Percentiles rank a stretch among this genome's conserved stretches.
These are phyloP conservation scores for Cepaea hortensis DNA, from an alignment of 2,888 invertebrate genomes.

Conservation along the genomic window DNA sequence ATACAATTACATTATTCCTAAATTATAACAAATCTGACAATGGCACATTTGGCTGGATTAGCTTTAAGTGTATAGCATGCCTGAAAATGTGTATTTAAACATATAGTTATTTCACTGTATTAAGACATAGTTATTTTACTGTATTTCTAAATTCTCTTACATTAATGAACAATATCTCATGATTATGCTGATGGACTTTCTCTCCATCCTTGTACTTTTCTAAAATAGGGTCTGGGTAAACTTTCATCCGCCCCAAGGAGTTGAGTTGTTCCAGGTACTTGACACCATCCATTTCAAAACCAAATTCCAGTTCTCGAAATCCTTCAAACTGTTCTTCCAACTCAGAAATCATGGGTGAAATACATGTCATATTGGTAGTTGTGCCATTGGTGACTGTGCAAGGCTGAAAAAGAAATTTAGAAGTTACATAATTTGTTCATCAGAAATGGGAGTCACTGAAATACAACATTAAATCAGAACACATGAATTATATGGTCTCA, in stretches of 20 bases:
- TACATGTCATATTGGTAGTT: conserved; percentile 52
- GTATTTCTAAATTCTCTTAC: conserved; percentile 77
- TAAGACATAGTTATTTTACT: not conserved
- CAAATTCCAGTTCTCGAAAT: conserved; percentile 82
- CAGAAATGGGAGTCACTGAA: too few species aligned
- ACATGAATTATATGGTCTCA: too few species aligned
- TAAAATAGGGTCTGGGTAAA: conserved; percentile 94
- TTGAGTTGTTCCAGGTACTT: conserved; percentile 75
- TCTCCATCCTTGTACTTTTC: conserved; percentile 91
- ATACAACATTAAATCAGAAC: too few species aligned
- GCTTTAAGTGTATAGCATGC: too few species aligned
- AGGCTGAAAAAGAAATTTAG: conserved; percentile 7
- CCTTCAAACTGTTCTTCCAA: conserved; percentile 31
- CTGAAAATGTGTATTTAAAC: too few species aligned
- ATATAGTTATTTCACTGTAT: too few species aligned
- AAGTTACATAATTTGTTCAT: not conserved
- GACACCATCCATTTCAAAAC: conserved; percentile 97
- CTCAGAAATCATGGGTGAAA: conserved; percentile 53
- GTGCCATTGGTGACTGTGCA: not conserved
- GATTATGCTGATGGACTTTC: conserved; percentile 92
- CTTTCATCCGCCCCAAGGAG: conserved; percentile 80
- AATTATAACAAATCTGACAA: too few species aligned
- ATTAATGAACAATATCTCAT: conserved; percentile 89
- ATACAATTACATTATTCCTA: too few species aligned
- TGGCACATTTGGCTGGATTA: too few species aligned